These are phyloP conservation scores for Drosophila pseudotakahashii DNA, from an alignment of 2,888 invertebrate genomes.

Conservation along the genomic window DNA sequence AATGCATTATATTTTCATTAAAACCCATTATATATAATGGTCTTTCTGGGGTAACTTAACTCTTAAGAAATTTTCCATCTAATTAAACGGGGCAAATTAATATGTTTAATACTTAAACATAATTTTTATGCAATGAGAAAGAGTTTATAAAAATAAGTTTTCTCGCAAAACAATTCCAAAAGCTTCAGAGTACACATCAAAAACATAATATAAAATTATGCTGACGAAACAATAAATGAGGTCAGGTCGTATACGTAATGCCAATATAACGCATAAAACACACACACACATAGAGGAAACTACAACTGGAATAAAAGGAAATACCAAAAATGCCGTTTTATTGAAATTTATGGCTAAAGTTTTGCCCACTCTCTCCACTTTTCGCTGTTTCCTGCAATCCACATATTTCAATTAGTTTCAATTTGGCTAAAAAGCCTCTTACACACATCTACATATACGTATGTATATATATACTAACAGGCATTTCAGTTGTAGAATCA, in stretches of 20 bases:
- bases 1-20: constrained; percentile 73
- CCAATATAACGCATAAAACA: constrained; percentile 52
- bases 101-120: constrained; percentile 23
- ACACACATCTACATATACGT: background rate
- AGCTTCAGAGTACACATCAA: constrained; percentile 20
- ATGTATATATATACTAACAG: background rate
- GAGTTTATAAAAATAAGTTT: background rate
- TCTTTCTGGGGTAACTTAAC: constrained; percentile 24
- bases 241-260: constrained; percentile 57
- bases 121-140: background rate
- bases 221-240: constrained; percentile 46
- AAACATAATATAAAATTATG: constrained; percentile 49
- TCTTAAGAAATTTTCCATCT: constrained; percentile 35
- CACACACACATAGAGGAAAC: constrained; percentile 16
- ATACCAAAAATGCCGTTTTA: constrained; percentile 62
- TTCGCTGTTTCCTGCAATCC: constrained; percentile 32
- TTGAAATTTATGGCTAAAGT: constrained; percentile 67
- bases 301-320: constrained; percentile 39
- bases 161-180: too few relatives aligned
- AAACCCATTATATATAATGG: constrained; percentile 65
- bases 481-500: constrained; percentile 50
- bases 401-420: constrained; percentile 74
- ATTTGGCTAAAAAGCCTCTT: constrained; percentile 61
- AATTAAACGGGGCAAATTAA: constrained; percentile 56
- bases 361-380: constrained; percentile 17